Evolutionary conservation across 2,888 invertebrate species (phyloP).

Genomic region (Fabriciana adippe): DNA sequence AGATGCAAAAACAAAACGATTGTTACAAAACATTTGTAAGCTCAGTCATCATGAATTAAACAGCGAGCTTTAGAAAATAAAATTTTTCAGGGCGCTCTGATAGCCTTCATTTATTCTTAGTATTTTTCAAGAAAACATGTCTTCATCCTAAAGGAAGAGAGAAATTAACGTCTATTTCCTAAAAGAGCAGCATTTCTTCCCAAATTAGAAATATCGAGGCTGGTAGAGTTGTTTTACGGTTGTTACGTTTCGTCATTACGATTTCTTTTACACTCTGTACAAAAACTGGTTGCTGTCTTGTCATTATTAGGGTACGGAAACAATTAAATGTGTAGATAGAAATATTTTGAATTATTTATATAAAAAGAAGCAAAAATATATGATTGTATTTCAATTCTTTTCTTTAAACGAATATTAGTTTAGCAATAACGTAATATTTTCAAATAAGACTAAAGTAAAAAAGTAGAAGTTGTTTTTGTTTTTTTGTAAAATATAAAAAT

Average conservation of each 20-base stretch:
- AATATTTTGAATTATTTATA: too few relatives aligned
- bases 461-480: too few relatives aligned
- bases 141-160: slow-evolving; percentile 40
- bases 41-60: slow-evolving; percentile 34
- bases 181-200: slow-evolving; percentile 36
- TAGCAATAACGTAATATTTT: too few relatives aligned
- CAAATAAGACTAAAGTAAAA: too few relatives aligned
- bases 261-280: slow-evolving; percentile 23
- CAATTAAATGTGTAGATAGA: neutral
- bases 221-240: slow-evolving; percentile 37
- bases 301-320: slow-evolving; percentile 13
- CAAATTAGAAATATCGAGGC: slow-evolving; percentile 41
- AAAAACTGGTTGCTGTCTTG: slow-evolving; percentile 7
- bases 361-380: too few relatives aligned
- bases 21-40: slow-evolving; percentile 10
- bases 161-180: slow-evolving; percentile 44
- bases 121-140: slow-evolving; percentile 45
- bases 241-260: slow-evolving; percentile 36
- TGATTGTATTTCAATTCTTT: too few relatives aligned
- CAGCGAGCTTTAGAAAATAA: slow-evolving; percentile 42
- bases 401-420: too few relatives aligned
- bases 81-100: slow-evolving; percentile 43
- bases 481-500: too few relatives aligned
- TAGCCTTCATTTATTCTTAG: slow-evolving; percentile 57
- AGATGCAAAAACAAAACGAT: neutral